phyloP scores from a whole-genome alignment of 2,797 vertebrate species.

The Poeciliopsis turneri region DNA sequence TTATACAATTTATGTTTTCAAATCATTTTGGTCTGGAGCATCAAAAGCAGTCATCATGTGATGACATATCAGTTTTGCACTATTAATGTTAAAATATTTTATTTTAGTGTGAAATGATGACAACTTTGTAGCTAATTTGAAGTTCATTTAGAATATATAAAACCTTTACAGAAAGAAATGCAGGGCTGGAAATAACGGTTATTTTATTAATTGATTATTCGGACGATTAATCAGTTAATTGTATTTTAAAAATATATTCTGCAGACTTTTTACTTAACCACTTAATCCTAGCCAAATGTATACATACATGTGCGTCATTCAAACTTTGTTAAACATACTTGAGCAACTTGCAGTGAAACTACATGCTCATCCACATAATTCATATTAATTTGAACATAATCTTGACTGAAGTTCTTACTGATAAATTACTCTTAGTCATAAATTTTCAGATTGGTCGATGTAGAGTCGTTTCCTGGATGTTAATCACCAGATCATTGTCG shows the following conservation, averaged over 20 bases:
- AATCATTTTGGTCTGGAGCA: background rate
- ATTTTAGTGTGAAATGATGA: background rate
- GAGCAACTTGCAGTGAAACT: background rate
- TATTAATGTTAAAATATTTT: background rate
- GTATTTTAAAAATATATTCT: no score
- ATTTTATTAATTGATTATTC: no score
- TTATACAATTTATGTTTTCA: background rate
- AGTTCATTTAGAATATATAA: background rate
- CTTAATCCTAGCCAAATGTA: background rate
- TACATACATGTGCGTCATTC: background rate
- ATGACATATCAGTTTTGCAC: background rate
- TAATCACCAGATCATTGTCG: background rate
- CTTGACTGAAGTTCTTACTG: background rate
- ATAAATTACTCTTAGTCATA: background rate
- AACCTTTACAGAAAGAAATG: background rate
- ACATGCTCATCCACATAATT: background rate
- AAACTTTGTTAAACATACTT: background rate
- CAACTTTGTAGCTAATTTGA: background rate
- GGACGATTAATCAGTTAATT: no score
- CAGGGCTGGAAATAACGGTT: no score
- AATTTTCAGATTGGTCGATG: background rate
- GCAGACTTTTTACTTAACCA: no score
- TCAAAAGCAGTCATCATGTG: background rate
- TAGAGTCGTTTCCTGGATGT: background rate
- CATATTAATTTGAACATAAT: background rate